Evolutionary conservation across 2,113 vertebrate genomes (phyloP).

Genomic region (Geothlypis trichas): DNA sequence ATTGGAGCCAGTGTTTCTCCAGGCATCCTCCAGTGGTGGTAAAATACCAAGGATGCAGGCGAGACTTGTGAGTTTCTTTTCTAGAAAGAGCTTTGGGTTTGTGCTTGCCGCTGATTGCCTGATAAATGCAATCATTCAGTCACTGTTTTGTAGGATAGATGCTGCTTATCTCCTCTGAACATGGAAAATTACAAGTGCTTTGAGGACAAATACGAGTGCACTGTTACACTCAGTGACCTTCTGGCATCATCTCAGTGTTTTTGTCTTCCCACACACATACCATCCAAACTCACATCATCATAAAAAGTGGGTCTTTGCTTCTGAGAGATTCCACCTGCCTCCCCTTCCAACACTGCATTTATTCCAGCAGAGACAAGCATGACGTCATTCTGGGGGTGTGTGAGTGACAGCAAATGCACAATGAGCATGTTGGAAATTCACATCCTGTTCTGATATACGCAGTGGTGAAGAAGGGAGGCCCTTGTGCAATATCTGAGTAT

Average conservation of each 20-base stretch:
- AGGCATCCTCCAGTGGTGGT: neutral
- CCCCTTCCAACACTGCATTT: neutral
- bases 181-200: neutral
- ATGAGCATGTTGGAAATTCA: neutral
- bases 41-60: neutral
- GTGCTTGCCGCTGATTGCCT: neutral
- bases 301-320: neutral
- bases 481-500: neutral
- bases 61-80: neutral
- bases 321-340: constrained; percentile 49
- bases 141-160: neutral
- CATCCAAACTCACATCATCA: neutral
- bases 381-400: constrained; percentile 30
- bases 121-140: neutral
- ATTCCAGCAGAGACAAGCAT: neutral
- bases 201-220: neutral
- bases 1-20: neutral
- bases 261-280: neutral
- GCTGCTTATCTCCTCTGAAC: neutral
- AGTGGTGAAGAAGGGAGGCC: neutral
- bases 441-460: neutral
- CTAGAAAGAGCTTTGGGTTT: neutral
- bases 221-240: neutral
- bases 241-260: neutral
- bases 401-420: neutral